A percentile compares a stretch with the other conserved stretches of the same genome.
Conservation (phyloP, 2,888 invertebrate species). For the Epirrhoe tristata region DNA sequence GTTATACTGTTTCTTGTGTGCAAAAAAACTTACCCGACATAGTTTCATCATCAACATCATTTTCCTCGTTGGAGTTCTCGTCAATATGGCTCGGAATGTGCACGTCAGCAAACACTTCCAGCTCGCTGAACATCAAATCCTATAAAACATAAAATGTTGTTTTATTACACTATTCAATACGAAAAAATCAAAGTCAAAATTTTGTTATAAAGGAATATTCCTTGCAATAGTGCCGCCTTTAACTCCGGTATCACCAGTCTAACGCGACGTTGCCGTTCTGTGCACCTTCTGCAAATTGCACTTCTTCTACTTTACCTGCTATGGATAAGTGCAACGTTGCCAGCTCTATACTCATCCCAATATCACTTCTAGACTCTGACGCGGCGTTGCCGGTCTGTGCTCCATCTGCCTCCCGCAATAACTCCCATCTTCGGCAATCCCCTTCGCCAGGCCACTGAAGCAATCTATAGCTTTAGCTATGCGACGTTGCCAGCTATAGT, state of each 20-base stretch:
- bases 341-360: slow-evolving; percentile 61
- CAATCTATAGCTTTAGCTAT: too few species aligned
- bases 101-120: slow-evolving; percentile 87
- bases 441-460: too few species aligned
- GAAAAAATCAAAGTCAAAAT: too few species aligned
- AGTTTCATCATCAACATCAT: slow-evolving; percentile 94
- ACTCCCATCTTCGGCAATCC: too few species aligned
- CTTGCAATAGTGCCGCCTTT: too few species aligned
- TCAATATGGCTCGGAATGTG: slow-evolving; percentile 84
- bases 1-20: neutral
- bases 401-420: slow-evolving; percentile 31
- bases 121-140: slow-evolving; percentile 85
- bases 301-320: neutral
- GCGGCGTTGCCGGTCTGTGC: slow-evolving; percentile 46
- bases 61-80: slow-evolving; percentile 92
- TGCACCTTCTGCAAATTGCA: neutral
- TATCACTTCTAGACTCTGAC: slow-evolving; percentile 78
- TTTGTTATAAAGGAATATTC: too few species aligned
- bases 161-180: too few species aligned
- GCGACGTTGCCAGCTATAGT: neutral
- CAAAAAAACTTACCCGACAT: slow-evolving; percentile 88
- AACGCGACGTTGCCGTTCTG: slow-evolving; percentile 13
- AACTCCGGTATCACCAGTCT: too few species aligned
- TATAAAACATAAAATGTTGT: neutral
- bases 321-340: slow-evolving; percentile 4